Conservation (phyloP, 2,888 invertebrate genomes). For the Thysanoteuthis rhombus region DNA sequence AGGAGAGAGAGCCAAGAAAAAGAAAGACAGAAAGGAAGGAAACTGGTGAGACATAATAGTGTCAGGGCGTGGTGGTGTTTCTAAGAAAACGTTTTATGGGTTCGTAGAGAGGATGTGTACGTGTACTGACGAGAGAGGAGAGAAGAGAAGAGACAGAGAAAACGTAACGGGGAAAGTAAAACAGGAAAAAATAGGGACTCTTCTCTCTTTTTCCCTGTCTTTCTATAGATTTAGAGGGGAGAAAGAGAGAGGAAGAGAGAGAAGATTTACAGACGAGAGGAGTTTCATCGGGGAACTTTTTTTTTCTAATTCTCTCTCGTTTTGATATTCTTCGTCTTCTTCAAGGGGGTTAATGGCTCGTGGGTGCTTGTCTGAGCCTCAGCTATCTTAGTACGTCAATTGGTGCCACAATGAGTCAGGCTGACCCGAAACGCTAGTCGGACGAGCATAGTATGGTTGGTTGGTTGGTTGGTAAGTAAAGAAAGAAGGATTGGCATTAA, state of each 20-base stretch:
- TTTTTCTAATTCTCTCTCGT: not conserved
- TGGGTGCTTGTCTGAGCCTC: not conserved
- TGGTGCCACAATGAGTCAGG: not conserved
- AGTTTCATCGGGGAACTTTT: too few relatives aligned
- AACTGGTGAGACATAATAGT: not conserved
- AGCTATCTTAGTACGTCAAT: not conserved
- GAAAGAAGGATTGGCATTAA: not conserved
- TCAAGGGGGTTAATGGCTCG: not conserved
- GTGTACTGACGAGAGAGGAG: not conserved
- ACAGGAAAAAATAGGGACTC: rapidly evolving
- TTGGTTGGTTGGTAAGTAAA: not conserved
- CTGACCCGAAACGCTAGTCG: not conserved
- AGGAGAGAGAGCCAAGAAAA: too few relatives aligned
- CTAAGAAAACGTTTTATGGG: not conserved
- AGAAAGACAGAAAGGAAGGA: not conserved
- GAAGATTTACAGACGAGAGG: not conserved
- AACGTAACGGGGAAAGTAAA: rapidly evolving
- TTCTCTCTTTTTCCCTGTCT: not conserved
- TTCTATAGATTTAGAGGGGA: not conserved
- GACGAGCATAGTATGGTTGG: not conserved
- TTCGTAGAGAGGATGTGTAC: not conserved
- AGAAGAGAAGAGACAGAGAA: not conserved
- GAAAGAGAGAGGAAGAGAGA: not conserved
- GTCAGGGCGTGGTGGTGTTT: not conserved
- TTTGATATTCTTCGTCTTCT: not conserved